These are phyloP conservation scores for Benthosema pterotum DNA, from an alignment of 2,797 vertebrate genomes.

Conservation along the genomic window DNA sequence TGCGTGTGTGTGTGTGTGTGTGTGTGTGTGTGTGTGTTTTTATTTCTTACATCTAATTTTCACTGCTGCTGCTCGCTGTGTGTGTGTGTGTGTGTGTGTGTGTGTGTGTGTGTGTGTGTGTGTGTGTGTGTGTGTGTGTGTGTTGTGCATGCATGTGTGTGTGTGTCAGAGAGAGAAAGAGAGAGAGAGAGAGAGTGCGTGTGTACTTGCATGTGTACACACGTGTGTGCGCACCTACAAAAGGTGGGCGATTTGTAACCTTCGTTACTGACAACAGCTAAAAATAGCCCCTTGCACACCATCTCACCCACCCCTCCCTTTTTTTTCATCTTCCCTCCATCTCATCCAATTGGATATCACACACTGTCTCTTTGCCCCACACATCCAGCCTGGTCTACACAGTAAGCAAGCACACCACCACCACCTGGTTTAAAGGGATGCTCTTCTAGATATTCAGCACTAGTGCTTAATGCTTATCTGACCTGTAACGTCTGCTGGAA, in stretches of 20 bases:
- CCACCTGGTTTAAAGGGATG: conserved; percentile 61
- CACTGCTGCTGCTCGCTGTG: no score
- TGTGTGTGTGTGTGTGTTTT: not conserved
- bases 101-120: no score
- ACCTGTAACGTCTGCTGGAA: conserved; percentile 39
- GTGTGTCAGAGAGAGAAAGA: no score
- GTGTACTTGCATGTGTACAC: not conserved
- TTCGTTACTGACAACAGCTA: conserved; percentile 59
- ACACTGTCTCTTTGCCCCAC: conserved; percentile 39
- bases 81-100: not conserved
- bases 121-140: no score
- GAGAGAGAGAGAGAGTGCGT: no score
- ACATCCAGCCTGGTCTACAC: conserved; percentile 49
- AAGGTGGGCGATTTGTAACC: conserved; percentile 63
- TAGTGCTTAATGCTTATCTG: conserved; percentile 41
- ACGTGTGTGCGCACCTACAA: conserved; percentile 19
- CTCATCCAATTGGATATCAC: conserved; percentile 64
- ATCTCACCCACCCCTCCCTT: conserved; percentile 11
- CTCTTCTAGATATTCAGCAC: conserved; percentile 47
- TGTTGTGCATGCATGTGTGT: conserved; percentile 8
- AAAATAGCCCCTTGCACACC: conserved; percentile 54
- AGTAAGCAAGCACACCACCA: conserved; percentile 47
- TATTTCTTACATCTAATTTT: no score
- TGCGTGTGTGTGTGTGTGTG: not conserved
- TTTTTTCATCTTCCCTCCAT: conserved; percentile 54